A percentile compares a stretch with the other conserved stretches of the same genome.
These are phyloP conservation scores for Zaprionus vittiger DNA, from an alignment of 1,140 invertebrate genomes.

Conservation along the genomic window DNA sequence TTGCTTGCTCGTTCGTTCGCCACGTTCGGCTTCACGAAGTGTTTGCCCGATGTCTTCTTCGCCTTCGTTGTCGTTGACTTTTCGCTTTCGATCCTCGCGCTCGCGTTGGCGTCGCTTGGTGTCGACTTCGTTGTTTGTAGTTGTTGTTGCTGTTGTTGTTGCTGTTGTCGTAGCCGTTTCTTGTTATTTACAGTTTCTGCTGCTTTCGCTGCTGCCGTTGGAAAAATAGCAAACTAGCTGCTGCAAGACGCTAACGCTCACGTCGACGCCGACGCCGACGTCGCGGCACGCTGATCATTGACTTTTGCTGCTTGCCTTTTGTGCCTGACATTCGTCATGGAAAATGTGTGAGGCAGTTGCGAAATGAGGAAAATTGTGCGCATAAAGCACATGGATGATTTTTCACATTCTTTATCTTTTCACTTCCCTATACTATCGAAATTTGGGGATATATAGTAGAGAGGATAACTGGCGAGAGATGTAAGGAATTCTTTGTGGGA, in stretches of 20 bases:
- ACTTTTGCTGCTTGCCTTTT: slow-evolving; percentile 78
- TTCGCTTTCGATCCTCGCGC: slow-evolving; percentile 57
- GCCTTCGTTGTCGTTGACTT: slow-evolving; percentile 68
- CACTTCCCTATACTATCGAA: not conserved
- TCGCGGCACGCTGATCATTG: slow-evolving; percentile 65
- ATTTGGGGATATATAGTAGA: not conserved
- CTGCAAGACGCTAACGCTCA: slow-evolving; percentile 36
- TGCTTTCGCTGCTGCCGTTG: slow-evolving; percentile 80
- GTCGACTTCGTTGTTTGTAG: slow-evolving; percentile 22
- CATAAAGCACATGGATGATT: slow-evolving; percentile 28
- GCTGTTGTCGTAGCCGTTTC: slow-evolving; percentile 64
- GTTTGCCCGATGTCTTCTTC: slow-evolving; percentile 24
- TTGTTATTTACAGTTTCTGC: slow-evolving; percentile 81
- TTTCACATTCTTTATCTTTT: slow-evolving; percentile 13
- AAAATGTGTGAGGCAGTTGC: slow-evolving; percentile 62
- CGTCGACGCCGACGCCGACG: slow-evolving; percentile 28
- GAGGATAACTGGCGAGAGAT: not conserved
- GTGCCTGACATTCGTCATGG: slow-evolving; percentile 71
- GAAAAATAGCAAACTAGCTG: slow-evolving; percentile 72
- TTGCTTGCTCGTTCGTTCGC: slow-evolving; percentile 38
- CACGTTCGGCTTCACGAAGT: slow-evolving; percentile 47
- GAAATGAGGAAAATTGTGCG: slow-evolving; percentile 53
- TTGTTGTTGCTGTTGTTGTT: slow-evolving; percentile 21
- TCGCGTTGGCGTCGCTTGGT: slow-evolving; percentile 21
- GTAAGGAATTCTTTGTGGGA: not conserved